phyloP scores from a whole-genome alignment of 2,797 vertebrate species.

The Poeciliopsis infans region DNA sequence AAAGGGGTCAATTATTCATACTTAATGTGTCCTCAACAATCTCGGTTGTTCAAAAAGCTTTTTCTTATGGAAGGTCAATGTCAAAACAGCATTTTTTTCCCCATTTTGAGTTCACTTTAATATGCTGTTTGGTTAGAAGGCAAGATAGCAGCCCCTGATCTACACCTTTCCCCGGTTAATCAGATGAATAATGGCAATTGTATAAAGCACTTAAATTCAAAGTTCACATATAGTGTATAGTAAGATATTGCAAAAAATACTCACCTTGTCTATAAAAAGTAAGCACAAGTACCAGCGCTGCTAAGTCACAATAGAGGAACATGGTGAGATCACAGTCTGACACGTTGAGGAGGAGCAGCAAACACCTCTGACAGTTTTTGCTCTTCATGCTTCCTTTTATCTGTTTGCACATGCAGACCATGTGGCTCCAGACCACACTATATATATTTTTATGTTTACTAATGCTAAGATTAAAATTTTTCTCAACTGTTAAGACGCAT shows the following conservation, averaged over 20 bases:
- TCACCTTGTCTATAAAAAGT: slow-evolving; percentile 37
- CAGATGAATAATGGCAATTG: not conserved
- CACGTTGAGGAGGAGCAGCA: slow-evolving; percentile 9
- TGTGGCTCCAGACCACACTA: not conserved
- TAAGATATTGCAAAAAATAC: not conserved
- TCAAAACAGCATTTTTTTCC: not conserved
- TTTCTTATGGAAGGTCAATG: not conserved
- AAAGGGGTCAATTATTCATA: not conserved
- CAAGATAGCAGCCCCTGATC: not conserved
- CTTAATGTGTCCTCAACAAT: not conserved
- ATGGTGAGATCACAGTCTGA: slow-evolving; percentile 44
- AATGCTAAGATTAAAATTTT: not conserved
- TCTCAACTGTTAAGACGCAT: not conserved
- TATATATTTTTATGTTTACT: too few relatives aligned
- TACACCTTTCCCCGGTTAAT: not conserved
- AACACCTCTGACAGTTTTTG: not conserved
- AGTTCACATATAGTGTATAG: not conserved
- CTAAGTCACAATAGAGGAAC: slow-evolving; percentile 22
- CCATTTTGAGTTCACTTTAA: not conserved
- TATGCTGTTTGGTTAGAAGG: not conserved
- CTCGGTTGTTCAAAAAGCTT: not conserved
- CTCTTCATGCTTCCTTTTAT: not conserved
- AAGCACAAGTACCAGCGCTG: slow-evolving; percentile 24
- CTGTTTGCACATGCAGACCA: slow-evolving; percentile 3
- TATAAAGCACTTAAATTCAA: not conserved